phyloP scores from a whole-genome alignment of 2,113 vertebrate genomes.

The Atrichornis clamosus region DNA sequence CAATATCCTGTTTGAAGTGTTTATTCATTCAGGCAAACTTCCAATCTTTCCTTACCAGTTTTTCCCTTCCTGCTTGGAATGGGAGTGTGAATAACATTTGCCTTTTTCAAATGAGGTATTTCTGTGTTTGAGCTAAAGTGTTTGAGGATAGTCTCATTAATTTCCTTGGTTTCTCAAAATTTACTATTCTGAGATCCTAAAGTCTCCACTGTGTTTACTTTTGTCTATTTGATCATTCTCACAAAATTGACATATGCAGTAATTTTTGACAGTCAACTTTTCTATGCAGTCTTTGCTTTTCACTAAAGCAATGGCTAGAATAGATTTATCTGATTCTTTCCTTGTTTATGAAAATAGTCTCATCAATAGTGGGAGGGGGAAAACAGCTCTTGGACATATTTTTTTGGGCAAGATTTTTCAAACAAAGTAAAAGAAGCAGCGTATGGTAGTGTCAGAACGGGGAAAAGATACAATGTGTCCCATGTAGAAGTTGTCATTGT shows the following conservation, averaged over 20 bases:
- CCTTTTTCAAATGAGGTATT: not conserved
- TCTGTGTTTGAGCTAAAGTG: not conserved
- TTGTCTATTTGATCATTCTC: not conserved
- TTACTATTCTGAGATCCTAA: not conserved
- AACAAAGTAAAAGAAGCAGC: not conserved
- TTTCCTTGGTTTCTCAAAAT: not conserved
- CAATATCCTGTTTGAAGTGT: not conserved
- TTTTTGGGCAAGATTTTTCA: not conserved
- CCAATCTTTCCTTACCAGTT: not conserved
- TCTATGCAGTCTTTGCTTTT: not conserved
- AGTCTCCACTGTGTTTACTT: not conserved
- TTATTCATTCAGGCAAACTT: not conserved
- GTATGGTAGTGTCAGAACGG: not conserved
- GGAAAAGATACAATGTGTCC: not conserved
- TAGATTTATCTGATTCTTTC: not conserved
- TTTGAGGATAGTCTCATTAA: not conserved
- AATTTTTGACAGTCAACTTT: not conserved
- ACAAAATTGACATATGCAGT: not conserved
- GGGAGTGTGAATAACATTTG: not conserved
- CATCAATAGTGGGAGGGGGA: not conserved
- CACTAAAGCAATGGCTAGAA: not conserved
- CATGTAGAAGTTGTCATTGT: not conserved
- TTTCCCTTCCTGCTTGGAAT: not conserved
- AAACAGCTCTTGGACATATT: not conserved
- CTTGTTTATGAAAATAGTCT: not conserved